Percentiles rank a stretch among this genome's conserved stretches.
Conservation (phyloP, 2,113 vertebrate genomes). For the Coregonus clupeaformis region DNA sequence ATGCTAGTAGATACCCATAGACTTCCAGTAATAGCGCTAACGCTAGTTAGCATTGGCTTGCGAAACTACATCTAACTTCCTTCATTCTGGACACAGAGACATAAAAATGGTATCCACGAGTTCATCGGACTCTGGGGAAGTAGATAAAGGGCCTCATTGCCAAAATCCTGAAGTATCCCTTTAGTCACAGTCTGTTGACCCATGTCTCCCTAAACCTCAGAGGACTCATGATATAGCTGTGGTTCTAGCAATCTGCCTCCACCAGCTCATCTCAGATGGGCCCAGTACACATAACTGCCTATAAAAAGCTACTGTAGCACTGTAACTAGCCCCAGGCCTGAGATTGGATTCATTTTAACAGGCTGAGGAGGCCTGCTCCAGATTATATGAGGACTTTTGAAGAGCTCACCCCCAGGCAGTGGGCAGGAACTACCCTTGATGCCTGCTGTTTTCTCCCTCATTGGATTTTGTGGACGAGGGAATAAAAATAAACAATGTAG, state of each 20-base stretch:
- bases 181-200: neutral
- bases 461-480: constrained; percentile 39
- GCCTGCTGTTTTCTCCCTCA: constrained; percentile 35
- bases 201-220: neutral
- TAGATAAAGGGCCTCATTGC: too few relatives aligned
- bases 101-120: too few relatives aligned
- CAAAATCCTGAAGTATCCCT: neutral
- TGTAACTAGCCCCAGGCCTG: constrained; percentile 43
- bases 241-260: constrained; percentile 2
- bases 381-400: constrained; percentile 66
- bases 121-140: too few relatives aligned
- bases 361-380: constrained; percentile 56
- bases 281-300: constrained; percentile 28
- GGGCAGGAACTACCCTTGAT: constrained; percentile 48
- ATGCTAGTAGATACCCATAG: too few relatives aligned
- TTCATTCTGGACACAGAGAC: too few relatives aligned
- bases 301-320: constrained; percentile 44
- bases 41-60: too few relatives aligned
- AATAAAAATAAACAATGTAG: constrained; percentile 56
- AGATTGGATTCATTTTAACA: constrained; percentile 59
- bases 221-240: constrained; percentile 1
- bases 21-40: too few relatives aligned
- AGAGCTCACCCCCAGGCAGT: constrained; percentile 53
- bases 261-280: constrained; percentile 14
- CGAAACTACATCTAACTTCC: too few relatives aligned